Evolutionary conservation across 2,797 vertebrate genomes (phyloP).

Genomic region (Crocodylus rhombifer): DNA sequence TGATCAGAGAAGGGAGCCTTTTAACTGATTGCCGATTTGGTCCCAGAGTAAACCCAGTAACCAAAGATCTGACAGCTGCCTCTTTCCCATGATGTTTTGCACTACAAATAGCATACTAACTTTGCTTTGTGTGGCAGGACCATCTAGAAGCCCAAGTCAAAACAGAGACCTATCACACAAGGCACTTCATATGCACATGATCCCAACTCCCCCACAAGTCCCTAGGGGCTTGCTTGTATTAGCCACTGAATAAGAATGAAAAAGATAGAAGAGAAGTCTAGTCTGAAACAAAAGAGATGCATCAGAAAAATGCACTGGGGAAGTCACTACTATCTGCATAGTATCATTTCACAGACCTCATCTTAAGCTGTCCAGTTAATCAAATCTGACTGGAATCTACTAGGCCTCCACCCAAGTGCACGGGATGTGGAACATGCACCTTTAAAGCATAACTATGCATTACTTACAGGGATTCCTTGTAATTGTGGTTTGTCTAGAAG

Average conservation of each 20-base stretch:
- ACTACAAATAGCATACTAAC: neutral
- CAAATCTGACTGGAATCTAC: neutral
- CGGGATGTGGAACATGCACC: neutral
- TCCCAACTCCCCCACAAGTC: too few species aligned
- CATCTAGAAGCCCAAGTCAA: neutral
- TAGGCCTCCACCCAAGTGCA: neutral
- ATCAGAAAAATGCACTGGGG: neutral
- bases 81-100: neutral
- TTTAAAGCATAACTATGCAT: neutral
- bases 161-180: neutral
- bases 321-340: too few species aligned
- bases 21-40: neutral
- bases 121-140: neutral
- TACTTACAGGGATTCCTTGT: slow-evolving; percentile 98
- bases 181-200: neutral
- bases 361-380: too few species aligned
- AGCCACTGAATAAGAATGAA: neutral
- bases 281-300: neutral
- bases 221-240: neutral
- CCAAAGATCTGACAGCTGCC: neutral
- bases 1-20: neutral
- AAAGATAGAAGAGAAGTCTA: neutral
- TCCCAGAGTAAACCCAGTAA: neutral
- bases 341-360: too few species aligned
- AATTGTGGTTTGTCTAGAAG: slow-evolving; percentile 99